Evolutionary conservation across 2,113 vertebrate genomes (phyloP).

Genomic region (Arenaria interpres): DNA sequence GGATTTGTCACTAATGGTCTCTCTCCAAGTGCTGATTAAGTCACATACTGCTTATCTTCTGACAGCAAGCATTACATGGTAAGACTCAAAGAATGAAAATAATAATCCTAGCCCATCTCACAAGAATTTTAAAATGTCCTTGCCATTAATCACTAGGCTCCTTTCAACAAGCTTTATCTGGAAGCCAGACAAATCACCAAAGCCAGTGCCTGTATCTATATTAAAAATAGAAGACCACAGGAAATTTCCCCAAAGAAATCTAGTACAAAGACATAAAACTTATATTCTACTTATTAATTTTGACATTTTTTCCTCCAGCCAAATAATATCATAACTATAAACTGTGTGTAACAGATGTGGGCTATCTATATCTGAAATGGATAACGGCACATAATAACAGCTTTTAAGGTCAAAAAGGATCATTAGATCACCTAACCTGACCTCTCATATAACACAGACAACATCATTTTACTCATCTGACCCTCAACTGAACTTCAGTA

Average conservation of each 20-base stretch:
- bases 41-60: background rate
- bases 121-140: slow-evolving; percentile 6
- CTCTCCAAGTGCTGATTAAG: slow-evolving; percentile 20
- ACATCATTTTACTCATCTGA: background rate
- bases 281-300: background rate
- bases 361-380: background rate
- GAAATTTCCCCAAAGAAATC: slow-evolving; percentile 33
- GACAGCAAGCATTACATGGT: background rate
- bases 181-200: slow-evolving; percentile 10
- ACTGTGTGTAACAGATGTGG: background rate
- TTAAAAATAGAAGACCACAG: slow-evolving; percentile 22
- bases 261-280: background rate
- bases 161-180: slow-evolving; percentile 24
- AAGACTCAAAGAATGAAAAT: slow-evolving; percentile 27
- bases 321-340: background rate
- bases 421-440: background rate
- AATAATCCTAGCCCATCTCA: background rate
- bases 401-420: background rate
- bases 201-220: background rate
- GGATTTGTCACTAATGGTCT: background rate
- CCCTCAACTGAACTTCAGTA: background rate
- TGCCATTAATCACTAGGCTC: background rate
- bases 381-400: background rate
- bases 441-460: background rate
- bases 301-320: background rate